Conservation (phyloP, 1,140 invertebrate genomes). For the Zaprionus ghesquierei region DNA sequence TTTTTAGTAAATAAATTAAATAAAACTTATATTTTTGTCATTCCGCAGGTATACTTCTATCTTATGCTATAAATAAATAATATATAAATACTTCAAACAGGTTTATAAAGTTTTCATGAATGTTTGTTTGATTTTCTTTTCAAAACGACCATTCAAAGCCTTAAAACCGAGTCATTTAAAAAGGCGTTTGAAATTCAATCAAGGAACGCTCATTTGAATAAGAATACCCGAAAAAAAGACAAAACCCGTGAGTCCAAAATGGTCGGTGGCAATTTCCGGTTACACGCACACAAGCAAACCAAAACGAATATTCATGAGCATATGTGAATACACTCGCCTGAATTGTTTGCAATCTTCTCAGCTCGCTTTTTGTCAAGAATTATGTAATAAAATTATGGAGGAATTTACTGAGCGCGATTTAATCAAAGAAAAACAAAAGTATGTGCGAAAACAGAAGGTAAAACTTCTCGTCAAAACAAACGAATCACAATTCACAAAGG, state of each 20-base stretch:
- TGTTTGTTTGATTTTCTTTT: no score
- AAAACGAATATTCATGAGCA: background rate
- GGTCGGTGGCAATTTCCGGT: background rate
- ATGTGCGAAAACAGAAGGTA: slow-evolving; percentile 2
- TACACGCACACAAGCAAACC: background rate
- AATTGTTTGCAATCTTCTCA: slow-evolving; percentile 10
- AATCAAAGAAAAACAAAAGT: slow-evolving; percentile 39
- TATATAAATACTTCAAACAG: no score
- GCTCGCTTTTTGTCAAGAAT: slow-evolving; percentile 36
- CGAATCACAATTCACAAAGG: slow-evolving; percentile 42
- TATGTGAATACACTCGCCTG: background rate
- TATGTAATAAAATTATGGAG: slow-evolving; percentile 64
- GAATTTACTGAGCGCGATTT: slow-evolving; percentile 30
- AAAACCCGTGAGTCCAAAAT: background rate
- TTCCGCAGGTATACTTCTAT: no score
- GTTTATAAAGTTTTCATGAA: no score
- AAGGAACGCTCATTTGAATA: slow-evolving; percentile 10
- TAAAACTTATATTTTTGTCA: no score
- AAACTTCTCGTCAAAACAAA: slow-evolving; percentile 7
- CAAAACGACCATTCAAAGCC: background rate
- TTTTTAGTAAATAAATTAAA: no score
- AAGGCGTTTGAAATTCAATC: slow-evolving; percentile 5
- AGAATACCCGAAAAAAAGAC: background rate
- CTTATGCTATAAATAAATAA: no score
- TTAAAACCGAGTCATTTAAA: background rate